Percentiles rank a stretch among this genome's conserved stretches.
phyloP scores from a whole-genome alignment of 2,888 invertebrate genomes.

The Cephus pulcher region DNA sequence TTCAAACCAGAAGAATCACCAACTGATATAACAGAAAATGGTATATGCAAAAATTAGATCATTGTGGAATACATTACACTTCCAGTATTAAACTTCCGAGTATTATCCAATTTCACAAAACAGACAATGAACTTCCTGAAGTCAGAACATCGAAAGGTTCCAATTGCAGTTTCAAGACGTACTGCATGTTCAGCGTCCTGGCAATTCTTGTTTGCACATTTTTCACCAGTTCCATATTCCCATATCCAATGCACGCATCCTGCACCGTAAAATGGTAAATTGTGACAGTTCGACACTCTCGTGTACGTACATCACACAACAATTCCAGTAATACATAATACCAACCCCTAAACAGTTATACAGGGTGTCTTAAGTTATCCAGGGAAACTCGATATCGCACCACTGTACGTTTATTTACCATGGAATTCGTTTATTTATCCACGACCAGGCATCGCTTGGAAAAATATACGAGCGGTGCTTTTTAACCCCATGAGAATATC shows the following conservation, averaged over 20 bases:
- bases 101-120: background rate
- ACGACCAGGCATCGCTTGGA: conserved; percentile 39
- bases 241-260: conserved; percentile 51
- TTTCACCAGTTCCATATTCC: conserved; percentile 34
- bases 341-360: conserved; percentile 2
- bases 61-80: background rate
- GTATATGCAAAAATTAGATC: background rate
- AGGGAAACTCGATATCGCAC: conserved; percentile 41
- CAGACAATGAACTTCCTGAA: background rate
- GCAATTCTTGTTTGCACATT: conserved; percentile 25
- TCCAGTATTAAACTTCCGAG: background rate
- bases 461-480: conserved; percentile 30
- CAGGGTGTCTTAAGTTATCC: conserved; percentile 19
- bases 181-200: conserved; percentile 19
- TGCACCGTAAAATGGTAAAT: conserved; percentile 49
- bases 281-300: background rate
- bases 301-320: background rate
- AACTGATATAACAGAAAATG: background rate
- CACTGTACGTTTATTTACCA: conserved; percentile 25
- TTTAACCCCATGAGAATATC: conserved; percentile 16
- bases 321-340: background rate
- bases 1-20: conserved; percentile 12
- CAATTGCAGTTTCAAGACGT: conserved; percentile 18
- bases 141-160: background rate
- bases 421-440: conserved; percentile 44